Evolutionary conservation across 2,888 invertebrate genomes (phyloP).

Genomic region (Germaria angustata): DNA sequence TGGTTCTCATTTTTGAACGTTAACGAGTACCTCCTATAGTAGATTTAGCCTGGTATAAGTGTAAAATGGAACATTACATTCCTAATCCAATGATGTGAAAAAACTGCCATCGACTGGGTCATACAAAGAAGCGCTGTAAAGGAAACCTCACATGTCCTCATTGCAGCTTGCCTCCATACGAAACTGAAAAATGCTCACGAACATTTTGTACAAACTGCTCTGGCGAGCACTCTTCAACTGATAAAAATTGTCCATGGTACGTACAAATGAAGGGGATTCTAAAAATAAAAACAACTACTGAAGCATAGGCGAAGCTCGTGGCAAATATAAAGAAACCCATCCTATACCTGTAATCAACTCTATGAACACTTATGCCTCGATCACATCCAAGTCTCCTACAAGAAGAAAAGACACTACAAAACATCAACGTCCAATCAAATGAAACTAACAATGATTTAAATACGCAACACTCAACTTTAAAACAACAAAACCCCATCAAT

Average conservation of each 20-base stretch:
- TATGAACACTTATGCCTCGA: constrained; percentile 1
- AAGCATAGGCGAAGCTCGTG: constrained; percentile 11
- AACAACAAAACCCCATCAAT: background rate
- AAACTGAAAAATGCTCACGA: background rate
- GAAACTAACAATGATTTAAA: too few species aligned
- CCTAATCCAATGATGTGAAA: constrained; percentile 61
- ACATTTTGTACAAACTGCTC: background rate
- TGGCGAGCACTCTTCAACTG: background rate
- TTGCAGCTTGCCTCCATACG: constrained; percentile 15
- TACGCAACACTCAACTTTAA: too few species aligned
- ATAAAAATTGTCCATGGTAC: too few species aligned
- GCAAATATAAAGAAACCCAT: too few species aligned
- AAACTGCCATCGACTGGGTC: background rate
- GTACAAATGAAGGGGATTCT: too few species aligned
- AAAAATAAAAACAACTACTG: background rate
- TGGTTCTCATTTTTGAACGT: constrained; percentile 48
- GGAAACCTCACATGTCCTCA: constrained; percentile 4
- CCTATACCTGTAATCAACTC: too few species aligned
- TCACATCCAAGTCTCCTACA: background rate
- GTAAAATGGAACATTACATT: constrained; percentile 34
- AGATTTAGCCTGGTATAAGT: constrained; percentile 51
- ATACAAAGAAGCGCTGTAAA: background rate
- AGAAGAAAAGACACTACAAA: background rate
- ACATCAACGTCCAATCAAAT: too few species aligned
- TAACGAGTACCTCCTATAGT: constrained; percentile 27